These are phyloP conservation scores for Acyrthosiphon pisum DNA, from an alignment of 1,140 invertebrate species.

Conservation along the genomic window DNA sequence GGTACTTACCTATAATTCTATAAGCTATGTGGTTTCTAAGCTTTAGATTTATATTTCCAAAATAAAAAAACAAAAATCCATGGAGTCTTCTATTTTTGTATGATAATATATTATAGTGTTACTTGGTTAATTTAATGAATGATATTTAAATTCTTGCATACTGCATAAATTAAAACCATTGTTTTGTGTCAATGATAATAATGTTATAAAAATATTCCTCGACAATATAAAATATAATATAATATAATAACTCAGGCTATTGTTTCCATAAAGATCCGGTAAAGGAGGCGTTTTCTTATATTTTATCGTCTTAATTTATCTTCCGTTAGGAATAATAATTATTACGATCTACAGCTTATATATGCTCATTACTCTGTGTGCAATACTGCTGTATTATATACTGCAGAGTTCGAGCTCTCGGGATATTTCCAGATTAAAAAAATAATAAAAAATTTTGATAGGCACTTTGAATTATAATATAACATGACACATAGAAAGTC, in stretches of 20 bases:
- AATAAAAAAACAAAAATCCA: background rate
- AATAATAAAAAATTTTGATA: background rate
- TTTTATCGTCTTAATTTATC: slow-evolving; percentile 8
- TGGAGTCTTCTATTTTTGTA: background rate
- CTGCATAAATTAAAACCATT: background rate
- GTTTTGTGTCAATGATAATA: background rate
- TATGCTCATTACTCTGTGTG: background rate
- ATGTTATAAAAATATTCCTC: background rate
- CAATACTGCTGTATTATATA: background rate
- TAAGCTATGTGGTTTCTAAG: background rate
- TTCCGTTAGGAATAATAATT: background rate
- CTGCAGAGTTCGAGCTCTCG: background rate
- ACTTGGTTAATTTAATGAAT: background rate
- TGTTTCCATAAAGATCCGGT: background rate
- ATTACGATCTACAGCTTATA: background rate
- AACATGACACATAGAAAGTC: background rate
- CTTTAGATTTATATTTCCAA: background rate
- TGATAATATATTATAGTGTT: background rate
- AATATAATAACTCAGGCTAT: background rate
- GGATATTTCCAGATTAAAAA: background rate
- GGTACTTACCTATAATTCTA: too few species aligned
- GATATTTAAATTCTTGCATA: background rate
- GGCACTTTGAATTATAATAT: background rate
- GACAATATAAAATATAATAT: background rate
- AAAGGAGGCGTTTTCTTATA: background rate